Evolutionary conservation across 2,888 invertebrate species (phyloP).

Genomic region (Synergus laeviventris): DNA sequence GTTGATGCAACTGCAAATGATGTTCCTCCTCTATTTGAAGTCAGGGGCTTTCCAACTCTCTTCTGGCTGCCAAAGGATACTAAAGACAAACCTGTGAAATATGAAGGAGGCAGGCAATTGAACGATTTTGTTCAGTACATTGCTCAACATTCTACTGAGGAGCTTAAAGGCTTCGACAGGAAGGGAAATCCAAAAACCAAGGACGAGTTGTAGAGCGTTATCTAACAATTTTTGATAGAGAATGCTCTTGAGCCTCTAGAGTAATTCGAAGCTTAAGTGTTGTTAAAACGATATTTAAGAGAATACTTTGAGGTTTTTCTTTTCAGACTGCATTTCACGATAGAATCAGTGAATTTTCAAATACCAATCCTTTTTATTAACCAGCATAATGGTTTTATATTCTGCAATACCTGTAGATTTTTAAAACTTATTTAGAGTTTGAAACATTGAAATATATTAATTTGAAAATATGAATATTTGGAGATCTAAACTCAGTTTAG

Average conservation of each 20-base stretch:
- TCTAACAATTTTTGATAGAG: conserved; percentile 30
- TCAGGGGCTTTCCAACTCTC: conserved; percentile 97
- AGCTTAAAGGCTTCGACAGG: conserved; percentile 91
- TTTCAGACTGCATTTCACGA: neutral
- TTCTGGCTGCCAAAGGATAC: conserved; percentile 94
- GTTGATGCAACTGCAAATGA: conserved; percentile 99
- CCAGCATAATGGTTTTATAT: neutral
- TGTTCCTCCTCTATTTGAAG: conserved; percentile 93
- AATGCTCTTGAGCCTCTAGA: neutral
- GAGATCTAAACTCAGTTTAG: conserved; percentile 42
- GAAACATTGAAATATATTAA: neutral
- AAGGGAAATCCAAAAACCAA: conserved; percentile 83
- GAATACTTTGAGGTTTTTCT: neutral
- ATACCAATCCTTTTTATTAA: neutral
- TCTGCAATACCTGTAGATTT: neutral
- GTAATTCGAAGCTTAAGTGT: conserved; percentile 33
- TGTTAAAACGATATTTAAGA: conserved; percentile 5
- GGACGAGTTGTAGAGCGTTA: conserved; percentile 78
- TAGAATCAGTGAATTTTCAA: neutral
- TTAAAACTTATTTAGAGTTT: neutral
- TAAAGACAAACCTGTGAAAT: conserved; percentile 87
- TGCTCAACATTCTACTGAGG: conserved; percentile 91
- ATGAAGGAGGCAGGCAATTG: conserved; percentile 95
- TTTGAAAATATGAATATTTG: neutral
- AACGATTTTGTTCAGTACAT: conserved; percentile 97